Evolutionary conservation across 2,888 invertebrate species (phyloP), one percentile per base, ranked within the genome.

Genomic region (Fragum sueziense): DNA sequence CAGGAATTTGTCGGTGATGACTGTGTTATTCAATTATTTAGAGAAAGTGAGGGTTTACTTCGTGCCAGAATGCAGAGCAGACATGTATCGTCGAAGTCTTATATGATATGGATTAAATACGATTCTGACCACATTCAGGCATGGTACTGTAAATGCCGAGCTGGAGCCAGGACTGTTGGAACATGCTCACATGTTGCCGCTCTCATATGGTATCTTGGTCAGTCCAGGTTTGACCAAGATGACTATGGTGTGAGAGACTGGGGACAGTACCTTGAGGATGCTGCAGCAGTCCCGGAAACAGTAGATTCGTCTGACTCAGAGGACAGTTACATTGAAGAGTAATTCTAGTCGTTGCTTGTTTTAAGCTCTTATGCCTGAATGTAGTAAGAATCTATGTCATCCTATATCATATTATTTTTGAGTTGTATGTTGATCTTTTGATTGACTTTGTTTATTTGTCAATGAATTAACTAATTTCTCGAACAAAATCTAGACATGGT

Each of bases 111-210:
- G 83, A 65, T 83, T 4, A 41, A 59, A 41, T 76, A 62, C 65
- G 69, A 68, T 34, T n/a, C 33, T 25, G 20, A 41, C 25, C 20
- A 51, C 22, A 33, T 83, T 17, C 31, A n/a, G 11, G 72, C 73
- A 4, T 83, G 78, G 73, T 80, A 80, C 62, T 78, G 80, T 47
- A 72, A 75, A 65, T 80, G 80, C 47, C 61, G 71, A 25, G 74
- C 80, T 41, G 77, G 77, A 20, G 74, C 77, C 6, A 34, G 73
- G 11, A 62, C 61, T 31, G 78, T 82, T 25, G 77, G 80, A 20
- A 54, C 70, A 20, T 83, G 80, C 62, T 51, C 80, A 7, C 79
- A 79, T 62, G 27, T 79, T 31, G 76, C 82, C 29, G 65, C 74
- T 17, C 52, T 79, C 1, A 17, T 79, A 11, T 78, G 78, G 79